Conservation (phyloP, 2,888 invertebrate species). For the Hypolimnas misippus region DNA sequence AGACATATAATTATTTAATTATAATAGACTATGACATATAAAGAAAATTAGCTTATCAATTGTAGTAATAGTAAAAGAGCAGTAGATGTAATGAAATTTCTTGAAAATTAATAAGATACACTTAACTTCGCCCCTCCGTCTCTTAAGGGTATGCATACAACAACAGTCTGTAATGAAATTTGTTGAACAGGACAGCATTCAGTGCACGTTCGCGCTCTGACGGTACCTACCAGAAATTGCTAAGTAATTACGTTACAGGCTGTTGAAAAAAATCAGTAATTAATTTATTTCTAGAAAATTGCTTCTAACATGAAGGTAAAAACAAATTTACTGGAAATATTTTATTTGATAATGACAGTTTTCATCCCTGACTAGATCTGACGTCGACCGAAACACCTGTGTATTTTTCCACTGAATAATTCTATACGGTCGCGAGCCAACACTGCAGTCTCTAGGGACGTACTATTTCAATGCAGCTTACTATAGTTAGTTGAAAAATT, state of each 20-base stretch:
- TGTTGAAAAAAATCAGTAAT: conserved; percentile 54
- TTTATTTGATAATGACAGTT: neutral
- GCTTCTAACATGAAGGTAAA: neutral
- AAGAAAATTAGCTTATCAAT: neutral
- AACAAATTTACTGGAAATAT: neutral
- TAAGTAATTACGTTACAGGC: conserved; percentile 75
- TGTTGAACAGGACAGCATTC: conserved; percentile 65
- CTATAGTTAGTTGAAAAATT: conserved; percentile 19
- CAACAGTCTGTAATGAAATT: conserved; percentile 68
- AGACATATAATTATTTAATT: too few relatives aligned
- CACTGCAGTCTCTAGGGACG: conserved; percentile 26
- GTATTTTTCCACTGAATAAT: conserved; percentile 37
- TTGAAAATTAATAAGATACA: neutral
- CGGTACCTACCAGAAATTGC: conserved; percentile 67
- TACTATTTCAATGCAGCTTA: conserved; percentile 25
- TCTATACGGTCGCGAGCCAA: conserved; percentile 24
- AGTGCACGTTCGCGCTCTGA: conserved; percentile 68
- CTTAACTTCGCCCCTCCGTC: conserved; percentile 18
- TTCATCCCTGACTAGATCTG: conserved; percentile 10
- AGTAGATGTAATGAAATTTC: neutral
- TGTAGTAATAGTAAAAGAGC: neutral
- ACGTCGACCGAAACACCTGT: conserved; percentile 26
- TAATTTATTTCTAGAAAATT: conserved; percentile 52
- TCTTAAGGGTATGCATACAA: conserved; percentile 54
- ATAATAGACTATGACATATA: too few relatives aligned